Evolutionary conservation across 2,113 vertebrate species (phyloP).

Genomic region (Indicator maculatus): DNA sequence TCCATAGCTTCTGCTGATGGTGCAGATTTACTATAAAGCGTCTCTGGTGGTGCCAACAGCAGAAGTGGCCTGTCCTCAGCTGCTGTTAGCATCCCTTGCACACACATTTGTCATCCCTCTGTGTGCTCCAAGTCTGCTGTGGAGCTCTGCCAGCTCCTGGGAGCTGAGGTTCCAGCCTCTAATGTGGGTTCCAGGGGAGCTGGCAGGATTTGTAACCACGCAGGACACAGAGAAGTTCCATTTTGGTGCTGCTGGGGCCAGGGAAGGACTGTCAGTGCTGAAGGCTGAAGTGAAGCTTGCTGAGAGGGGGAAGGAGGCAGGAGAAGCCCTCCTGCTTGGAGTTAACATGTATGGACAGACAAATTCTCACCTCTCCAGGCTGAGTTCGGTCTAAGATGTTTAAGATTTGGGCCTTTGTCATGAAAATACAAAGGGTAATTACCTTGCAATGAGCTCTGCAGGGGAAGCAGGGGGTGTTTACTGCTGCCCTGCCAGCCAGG

Average conservation of each 20-base stretch:
- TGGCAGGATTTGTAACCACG: constrained; percentile 3
- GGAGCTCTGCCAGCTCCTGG: neutral
- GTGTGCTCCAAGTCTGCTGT: neutral
- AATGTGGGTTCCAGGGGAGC: neutral
- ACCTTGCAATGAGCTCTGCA: constrained; percentile 26
- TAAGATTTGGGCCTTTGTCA: neutral
- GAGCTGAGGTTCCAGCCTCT: neutral
- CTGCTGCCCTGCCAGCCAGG: constrained; percentile 23
- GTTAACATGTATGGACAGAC: neutral
- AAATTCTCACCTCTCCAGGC: constrained; percentile 6
- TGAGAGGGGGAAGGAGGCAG: neutral
- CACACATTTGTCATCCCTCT: neutral
- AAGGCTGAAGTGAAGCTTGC: neutral
- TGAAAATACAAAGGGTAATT: constrained; percentile 26
- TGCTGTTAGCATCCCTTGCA: neutral
- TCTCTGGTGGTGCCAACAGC: neutral
- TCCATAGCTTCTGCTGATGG: neutral
- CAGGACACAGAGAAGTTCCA: constrained; percentile 26
- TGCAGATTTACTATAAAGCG: neutral
- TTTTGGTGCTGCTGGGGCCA: constrained; percentile 2
- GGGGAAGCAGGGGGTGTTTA: constrained; percentile 32
- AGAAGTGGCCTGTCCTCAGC: neutral
- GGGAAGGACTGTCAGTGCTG: neutral
- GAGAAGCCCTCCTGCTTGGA: neutral
- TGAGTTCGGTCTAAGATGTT: constrained; percentile 37